A percentile compares a stretch with the other conserved stretches of the same genome.
Evolutionary conservation across 53 echinoderm and acorn worm species (phyloP).

Genomic region (Apostichopus leukothele): DNA sequence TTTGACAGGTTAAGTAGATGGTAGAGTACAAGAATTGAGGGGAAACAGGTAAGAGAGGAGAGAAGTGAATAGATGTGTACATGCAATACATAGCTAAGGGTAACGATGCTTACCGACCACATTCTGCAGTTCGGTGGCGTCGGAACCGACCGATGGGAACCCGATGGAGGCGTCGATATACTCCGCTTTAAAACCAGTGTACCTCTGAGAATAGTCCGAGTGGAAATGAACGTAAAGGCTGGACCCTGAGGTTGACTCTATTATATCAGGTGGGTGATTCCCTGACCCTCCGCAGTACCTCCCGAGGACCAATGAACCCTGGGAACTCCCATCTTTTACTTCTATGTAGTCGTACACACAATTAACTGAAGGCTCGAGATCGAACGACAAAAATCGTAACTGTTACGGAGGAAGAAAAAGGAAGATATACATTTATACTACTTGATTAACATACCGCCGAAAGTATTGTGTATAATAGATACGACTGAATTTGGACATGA

Average conservation of each 20-base stretch:
- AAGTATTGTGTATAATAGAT: too few species aligned
- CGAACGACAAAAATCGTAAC: conserved; percentile 83
- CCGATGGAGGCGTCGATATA: conserved; percentile 63
- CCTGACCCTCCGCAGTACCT: conserved; percentile 73
- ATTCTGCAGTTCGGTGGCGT: background rate
- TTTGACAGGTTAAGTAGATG: too few species aligned
- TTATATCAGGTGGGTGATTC: conserved; percentile 49
- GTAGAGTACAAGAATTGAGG: too few species aligned
- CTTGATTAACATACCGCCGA: too few species aligned
- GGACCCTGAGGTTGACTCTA: conserved; percentile 55
- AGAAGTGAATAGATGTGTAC: too few species aligned
- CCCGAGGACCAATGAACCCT: conserved; percentile 55
- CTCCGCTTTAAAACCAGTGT: conserved; percentile 86
- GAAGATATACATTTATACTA: background rate
- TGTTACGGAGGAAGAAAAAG: background rate
- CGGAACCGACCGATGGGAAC: conserved; percentile 45
- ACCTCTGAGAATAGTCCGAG: conserved; percentile 70
- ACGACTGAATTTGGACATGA: too few species aligned
- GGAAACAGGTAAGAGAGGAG: too few species aligned
- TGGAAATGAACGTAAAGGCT: conserved; percentile 74
- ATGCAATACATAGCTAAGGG: background rate
- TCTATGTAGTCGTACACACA: conserved; percentile 90
- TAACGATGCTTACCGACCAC: background rate
- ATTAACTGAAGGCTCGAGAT: conserved; percentile 67
- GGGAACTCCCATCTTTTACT: conserved; percentile 64